Conservation (phyloP, 2,888 invertebrate species). For the Oscheius sp. region DNA sequence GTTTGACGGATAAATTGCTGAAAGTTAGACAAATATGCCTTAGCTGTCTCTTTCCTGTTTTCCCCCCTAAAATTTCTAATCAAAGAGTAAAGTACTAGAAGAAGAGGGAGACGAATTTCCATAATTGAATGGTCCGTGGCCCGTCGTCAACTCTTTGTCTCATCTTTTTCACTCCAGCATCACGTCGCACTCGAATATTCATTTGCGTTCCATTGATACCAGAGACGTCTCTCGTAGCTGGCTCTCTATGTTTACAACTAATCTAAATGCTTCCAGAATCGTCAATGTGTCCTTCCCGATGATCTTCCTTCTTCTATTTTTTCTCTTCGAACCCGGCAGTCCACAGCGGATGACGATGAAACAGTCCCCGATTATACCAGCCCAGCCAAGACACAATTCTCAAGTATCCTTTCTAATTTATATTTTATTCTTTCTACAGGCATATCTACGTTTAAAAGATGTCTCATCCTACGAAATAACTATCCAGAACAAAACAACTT, state of each 20-base stretch:
- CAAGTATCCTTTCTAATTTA: not conserved
- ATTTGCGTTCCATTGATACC: slow-evolving; percentile 31
- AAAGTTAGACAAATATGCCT: not conserved
- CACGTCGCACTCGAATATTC: slow-evolving; percentile 31
- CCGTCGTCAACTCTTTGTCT: not conserved
- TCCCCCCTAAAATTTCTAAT: not conserved
- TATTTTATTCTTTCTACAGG: not conserved
- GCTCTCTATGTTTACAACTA: slow-evolving; percentile 7
- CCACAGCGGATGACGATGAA: slow-evolving; percentile 8
- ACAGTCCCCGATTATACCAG: slow-evolving; percentile 17
- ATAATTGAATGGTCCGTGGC: slow-evolving; percentile 7
- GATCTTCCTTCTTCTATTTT: slow-evolving; percentile 7
- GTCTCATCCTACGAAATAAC: slow-evolving; percentile 39
- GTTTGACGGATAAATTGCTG: slow-evolving; percentile 4
- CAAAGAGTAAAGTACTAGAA: not conserved
- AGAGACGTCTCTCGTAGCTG: too few relatives aligned
- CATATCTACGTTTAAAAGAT: slow-evolving; percentile 23
- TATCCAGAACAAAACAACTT: slow-evolving; percentile 42
- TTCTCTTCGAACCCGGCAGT: slow-evolving; percentile 21
- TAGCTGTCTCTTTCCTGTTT: not conserved
- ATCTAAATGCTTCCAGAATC: not conserved
- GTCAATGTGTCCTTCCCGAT: not conserved
- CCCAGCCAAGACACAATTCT: slow-evolving; percentile 3
- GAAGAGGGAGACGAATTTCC: not conserved
- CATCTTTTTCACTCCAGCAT: slow-evolving; percentile 21